phyloP scores from a whole-genome alignment of 2,888 invertebrate species.

The Odontothrips loti region DNA sequence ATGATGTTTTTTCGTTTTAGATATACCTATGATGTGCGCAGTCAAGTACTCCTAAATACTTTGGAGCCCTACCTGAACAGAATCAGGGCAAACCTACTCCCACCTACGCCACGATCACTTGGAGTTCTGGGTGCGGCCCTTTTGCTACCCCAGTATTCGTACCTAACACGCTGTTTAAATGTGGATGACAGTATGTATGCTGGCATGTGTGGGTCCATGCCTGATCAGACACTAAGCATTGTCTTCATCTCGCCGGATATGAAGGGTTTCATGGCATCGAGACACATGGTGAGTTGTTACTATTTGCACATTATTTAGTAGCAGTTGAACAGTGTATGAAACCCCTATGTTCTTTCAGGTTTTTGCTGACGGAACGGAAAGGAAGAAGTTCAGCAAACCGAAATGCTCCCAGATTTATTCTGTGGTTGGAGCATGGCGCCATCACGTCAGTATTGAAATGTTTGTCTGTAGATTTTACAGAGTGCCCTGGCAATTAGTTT shows the following conservation, averaged over 20 bases:
- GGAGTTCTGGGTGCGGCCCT: neutral
- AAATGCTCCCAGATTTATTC: neutral
- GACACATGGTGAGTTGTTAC: no score
- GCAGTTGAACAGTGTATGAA: neutral
- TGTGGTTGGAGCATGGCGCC: neutral
- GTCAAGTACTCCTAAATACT: neutral
- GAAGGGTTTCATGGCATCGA: neutral
- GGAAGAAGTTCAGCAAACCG: neutral
- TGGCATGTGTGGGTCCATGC: neutral
- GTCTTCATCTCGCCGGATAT: neutral
- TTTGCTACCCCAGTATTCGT: neutral
- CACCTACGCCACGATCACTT: neutral
- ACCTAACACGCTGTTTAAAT: neutral
- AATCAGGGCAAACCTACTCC: neutral
- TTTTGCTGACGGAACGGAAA: neutral
- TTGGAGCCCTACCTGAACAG: neutral
- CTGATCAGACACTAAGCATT: neutral
- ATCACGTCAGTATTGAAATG: neutral
- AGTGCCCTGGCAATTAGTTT: neutral
- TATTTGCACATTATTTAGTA: no score
- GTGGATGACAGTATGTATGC: neutral
- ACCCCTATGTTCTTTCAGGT: neutral
- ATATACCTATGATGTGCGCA: neutral
- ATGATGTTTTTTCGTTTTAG: neutral
- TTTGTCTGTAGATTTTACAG: neutral